These are phyloP conservation scores for Odobenus rosmarus DNA, from an alignment of 2,113 vertebrate genomes.

Conservation along the genomic window DNA sequence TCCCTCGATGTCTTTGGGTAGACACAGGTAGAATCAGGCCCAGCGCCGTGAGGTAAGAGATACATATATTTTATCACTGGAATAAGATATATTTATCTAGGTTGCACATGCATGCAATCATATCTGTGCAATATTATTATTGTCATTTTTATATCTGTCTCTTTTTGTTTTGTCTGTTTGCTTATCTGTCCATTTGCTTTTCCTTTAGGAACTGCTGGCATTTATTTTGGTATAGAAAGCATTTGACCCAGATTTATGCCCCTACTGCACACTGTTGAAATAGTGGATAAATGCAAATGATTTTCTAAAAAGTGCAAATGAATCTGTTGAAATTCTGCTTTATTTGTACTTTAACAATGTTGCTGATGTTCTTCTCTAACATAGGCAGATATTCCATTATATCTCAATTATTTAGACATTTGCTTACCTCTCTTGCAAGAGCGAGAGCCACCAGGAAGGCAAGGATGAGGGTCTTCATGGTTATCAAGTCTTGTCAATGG, in stretches of 20 bases:
- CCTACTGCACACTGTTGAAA: neutral
- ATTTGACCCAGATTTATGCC: neutral
- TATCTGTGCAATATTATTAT: neutral
- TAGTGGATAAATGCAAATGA: neutral
- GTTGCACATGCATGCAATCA: neutral
- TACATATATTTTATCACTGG: neutral
- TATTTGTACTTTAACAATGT: neutral
- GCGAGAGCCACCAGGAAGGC: constrained; percentile 70
- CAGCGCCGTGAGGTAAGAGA: neutral
- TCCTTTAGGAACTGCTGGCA: neutral
- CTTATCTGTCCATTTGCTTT: neutral
- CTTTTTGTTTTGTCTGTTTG: neutral
- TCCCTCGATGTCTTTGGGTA: neutral
- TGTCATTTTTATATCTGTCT: neutral
- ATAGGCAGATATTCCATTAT: neutral
- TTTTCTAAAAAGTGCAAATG: neutral
- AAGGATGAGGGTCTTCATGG: constrained; percentile 73
- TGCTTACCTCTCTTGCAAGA: constrained; percentile 67
- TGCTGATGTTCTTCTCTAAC: neutral
- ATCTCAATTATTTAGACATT: neutral
- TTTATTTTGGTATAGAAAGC: neutral
- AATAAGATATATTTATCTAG: neutral
- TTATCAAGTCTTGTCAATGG: neutral
- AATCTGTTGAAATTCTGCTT: neutral
- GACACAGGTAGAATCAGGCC: neutral